phyloP scores from a whole-genome alignment of 2,888 invertebrate genomes.

The Timema podura region DNA sequence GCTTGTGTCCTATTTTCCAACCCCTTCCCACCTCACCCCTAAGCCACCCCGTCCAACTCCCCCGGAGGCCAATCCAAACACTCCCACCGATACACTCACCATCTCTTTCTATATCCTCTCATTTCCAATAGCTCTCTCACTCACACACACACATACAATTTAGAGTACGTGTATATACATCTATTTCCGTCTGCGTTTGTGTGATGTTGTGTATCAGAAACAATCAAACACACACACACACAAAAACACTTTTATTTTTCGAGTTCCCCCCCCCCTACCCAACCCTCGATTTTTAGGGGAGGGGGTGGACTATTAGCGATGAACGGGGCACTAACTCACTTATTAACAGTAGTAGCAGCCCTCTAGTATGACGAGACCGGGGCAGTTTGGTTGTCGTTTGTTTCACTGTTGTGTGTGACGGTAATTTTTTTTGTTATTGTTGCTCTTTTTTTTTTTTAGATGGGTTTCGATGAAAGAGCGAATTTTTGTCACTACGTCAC shows the following conservation, averaged over 20 bases:
- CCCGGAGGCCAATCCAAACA: not conserved
- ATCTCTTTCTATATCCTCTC: not conserved
- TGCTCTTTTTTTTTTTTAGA: no score
- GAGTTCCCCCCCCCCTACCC: no score
- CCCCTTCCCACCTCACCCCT: no score
- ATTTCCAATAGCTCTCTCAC: not conserved
- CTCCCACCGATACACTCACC: not conserved
- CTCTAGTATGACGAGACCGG: slow-evolving; percentile 9
- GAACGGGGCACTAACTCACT: slow-evolving; percentile 16
- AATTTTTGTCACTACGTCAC: no score
- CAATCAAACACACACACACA: slow-evolving; percentile 12
- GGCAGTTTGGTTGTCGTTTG: no score
- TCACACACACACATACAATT: not conserved
- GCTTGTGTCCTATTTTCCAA: no score
- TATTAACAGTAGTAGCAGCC: slow-evolving; percentile 8
- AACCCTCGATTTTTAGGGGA: no score
- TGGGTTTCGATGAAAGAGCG: no score
- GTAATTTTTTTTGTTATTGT: no score
- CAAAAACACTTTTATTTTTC: no score
- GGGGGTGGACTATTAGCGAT: slow-evolving; percentile 13
- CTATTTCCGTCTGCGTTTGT: not conserved
- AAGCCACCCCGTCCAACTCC: not conserved
- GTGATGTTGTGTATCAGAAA: slow-evolving; percentile 13
- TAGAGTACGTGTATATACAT: not conserved
- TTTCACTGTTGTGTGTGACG: no score